Evolutionary conservation across 2,888 invertebrate species (phyloP).

Genomic region (Lasius platythorax): DNA sequence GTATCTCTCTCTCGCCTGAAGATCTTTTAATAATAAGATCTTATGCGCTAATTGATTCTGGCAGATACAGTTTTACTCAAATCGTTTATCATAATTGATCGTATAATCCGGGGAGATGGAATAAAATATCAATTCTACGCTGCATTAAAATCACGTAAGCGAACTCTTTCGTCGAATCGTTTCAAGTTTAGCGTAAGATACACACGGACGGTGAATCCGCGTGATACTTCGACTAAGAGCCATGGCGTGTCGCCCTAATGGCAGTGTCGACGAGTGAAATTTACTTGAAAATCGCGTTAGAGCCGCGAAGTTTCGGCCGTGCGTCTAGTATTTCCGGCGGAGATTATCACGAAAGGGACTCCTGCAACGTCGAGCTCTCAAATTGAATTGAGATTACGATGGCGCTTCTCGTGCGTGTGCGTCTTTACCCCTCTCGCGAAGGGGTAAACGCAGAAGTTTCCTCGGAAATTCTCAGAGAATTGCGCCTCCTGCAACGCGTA

Average conservation of each 20-base stretch:
- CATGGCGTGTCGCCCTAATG: constrained; percentile 81
- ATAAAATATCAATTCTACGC: constrained; percentile 17
- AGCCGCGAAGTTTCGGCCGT: constrained; percentile 71
- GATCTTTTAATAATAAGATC: not conserved
- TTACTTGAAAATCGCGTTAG: constrained; percentile 79
- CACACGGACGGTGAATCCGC: constrained; percentile 52
- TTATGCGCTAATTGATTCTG: not conserved
- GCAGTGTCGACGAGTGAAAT: constrained; percentile 77
- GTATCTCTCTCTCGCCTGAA: not conserved
- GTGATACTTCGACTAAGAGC: constrained; percentile 76
- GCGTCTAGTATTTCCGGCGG: constrained; percentile 61
- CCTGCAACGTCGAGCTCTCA: constrained; percentile 56
- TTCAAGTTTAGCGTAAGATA: constrained; percentile 14
- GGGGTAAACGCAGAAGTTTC: not conserved
- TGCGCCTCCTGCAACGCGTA: not conserved
- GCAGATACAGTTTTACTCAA: not conserved
- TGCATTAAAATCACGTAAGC: not conserved
- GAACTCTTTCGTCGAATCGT: not conserved
- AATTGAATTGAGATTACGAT: constrained; percentile 67
- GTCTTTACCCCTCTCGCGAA: not conserved
- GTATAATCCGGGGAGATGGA: not conserved
- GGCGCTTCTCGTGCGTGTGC: constrained; percentile 32
- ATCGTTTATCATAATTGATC: not conserved
- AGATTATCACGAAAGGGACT: constrained; percentile 56
- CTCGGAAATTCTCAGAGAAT: not conserved